Percentiles rank a stretch among this genome's conserved stretches.
Evolutionary conservation across 2,113 vertebrate species (phyloP).

Genomic region (Pogonocichla stellata): DNA sequence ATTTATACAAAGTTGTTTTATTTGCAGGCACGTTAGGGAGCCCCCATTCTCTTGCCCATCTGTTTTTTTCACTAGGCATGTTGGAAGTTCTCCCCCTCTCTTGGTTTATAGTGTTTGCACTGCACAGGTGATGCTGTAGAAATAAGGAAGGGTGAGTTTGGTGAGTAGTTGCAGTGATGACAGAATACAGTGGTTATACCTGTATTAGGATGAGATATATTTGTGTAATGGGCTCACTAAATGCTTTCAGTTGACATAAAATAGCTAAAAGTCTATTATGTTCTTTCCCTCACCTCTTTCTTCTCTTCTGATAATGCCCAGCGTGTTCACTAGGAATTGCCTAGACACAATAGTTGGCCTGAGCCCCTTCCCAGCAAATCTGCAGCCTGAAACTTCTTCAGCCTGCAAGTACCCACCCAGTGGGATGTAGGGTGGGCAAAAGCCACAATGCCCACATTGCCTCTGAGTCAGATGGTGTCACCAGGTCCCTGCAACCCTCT

Average conservation of each 20-base stretch:
- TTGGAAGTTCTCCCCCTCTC: not conserved
- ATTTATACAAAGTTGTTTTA: not conserved
- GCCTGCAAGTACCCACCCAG: no score
- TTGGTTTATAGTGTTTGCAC: not conserved
- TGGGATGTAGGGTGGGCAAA: not conserved
- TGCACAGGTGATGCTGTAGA: not conserved
- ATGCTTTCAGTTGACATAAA: not conserved
- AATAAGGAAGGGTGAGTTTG: not conserved
- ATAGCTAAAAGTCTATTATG: not conserved
- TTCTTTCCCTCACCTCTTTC: accelerated
- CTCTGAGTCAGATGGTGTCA: not conserved
- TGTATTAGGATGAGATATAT: not conserved
- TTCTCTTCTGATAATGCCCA: not conserved
- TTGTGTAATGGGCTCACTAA: not conserved
- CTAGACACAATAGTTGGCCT: not conserved
- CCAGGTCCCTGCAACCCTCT: not conserved
- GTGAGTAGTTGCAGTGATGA: not conserved
- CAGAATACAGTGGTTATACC: not conserved
- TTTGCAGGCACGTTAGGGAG: slow-evolving; percentile 18
- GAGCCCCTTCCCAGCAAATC: not conserved
- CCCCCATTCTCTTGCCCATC: not conserved
- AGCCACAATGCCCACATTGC: not conserved
- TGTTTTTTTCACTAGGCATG: not conserved
- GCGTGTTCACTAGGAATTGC: not conserved
- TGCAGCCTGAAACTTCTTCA: not conserved